These are phyloP conservation scores for Marasmarcha lunaedactyla DNA, from an alignment of 2,888 invertebrate species.

Conservation along the genomic window DNA sequence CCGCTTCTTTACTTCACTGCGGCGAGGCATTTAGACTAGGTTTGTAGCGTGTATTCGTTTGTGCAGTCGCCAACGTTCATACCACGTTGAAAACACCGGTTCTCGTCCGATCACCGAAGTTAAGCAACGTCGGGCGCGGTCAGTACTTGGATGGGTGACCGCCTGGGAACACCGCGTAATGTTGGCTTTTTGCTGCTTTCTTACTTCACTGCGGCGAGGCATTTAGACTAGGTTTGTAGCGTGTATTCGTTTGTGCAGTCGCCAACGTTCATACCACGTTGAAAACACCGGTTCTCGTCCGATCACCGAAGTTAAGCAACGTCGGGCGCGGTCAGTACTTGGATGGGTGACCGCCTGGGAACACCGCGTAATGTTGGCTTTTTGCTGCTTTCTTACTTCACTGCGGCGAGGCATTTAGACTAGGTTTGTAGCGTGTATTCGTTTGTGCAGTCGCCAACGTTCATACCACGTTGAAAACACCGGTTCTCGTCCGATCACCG, in stretches of 20 bases:
- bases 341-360: constrained; percentile 44
- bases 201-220: too few relatives aligned
- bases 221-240: too few relatives aligned
- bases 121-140: constrained; percentile 38
- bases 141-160: constrained; percentile 41
- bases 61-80: neutral
- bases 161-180: constrained; percentile 37
- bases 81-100: constrained; percentile 7
- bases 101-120: constrained; percentile 43
- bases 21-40: too few relatives aligned
- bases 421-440: too few relatives aligned
- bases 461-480: neutral
- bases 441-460: neutral
- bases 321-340: constrained; percentile 37
- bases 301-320: constrained; percentile 42
- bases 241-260: too few relatives aligned
- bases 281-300: constrained; percentile 25
- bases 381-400: too few relatives aligned
- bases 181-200: neutral
- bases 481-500: constrained; percentile 38
- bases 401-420: too few relatives aligned
- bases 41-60: too few relatives aligned
- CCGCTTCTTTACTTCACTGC: too few relatives aligned
- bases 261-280: neutral
- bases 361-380: constrained; percentile 24